Conservation (phyloP, 2,797 vertebrate species). For the Aythya fuligula region DNA sequence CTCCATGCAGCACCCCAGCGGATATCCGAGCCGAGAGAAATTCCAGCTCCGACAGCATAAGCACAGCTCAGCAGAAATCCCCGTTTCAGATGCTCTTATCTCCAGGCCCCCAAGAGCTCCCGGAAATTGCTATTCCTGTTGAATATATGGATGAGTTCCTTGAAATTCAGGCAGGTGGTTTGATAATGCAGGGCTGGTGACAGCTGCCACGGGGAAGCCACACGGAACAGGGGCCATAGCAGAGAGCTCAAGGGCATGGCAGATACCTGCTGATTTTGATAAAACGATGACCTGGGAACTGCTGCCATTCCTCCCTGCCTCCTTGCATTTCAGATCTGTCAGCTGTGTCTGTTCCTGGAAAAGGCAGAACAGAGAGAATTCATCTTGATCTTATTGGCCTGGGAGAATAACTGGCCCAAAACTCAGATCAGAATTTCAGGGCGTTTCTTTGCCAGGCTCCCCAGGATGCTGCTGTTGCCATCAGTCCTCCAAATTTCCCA, state of each 20-base stretch:
- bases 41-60: background rate
- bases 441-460: background rate
- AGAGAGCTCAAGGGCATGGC: background rate
- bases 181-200: background rate
- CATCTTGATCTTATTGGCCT: background rate
- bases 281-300: background rate
- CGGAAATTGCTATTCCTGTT: background rate
- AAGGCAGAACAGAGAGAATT: background rate
- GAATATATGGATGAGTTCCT: conserved; percentile 18
- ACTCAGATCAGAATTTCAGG: background rate
- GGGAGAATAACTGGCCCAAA: background rate
- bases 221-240: background rate
- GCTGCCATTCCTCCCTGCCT: background rate
- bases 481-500: background rate
- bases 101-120: background rate
- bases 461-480: background rate
- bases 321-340: background rate
- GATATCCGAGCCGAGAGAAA: background rate
- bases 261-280: background rate
- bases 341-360: background rate
- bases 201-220: background rate
- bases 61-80: conserved; percentile 1
- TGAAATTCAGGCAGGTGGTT: conserved; percentile 26
- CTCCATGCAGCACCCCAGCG: background rate
- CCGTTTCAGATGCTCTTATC: background rate